These are phyloP conservation scores for Pollenia angustigena DNA, from an alignment of 2,888 invertebrate species.

Conservation along the genomic window DNA sequence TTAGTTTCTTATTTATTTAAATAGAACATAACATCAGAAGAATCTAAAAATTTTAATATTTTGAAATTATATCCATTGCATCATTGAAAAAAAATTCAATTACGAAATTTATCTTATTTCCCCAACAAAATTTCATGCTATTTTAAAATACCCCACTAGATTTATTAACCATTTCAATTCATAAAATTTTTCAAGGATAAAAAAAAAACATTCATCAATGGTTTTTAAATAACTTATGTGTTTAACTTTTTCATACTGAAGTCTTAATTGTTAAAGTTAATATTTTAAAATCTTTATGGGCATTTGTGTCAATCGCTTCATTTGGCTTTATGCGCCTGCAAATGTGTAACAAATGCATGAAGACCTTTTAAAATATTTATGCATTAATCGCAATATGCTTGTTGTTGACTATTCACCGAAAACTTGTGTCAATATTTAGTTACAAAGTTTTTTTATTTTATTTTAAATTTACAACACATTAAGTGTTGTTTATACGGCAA, in stretches of 20 bases:
- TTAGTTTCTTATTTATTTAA: too few species aligned
- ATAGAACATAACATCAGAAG: too few species aligned
- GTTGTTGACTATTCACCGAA: neutral
- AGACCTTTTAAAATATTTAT: slow-evolving; percentile 49
- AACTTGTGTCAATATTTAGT: slow-evolving; percentile 60
- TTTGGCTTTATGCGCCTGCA: slow-evolving; percentile 31
- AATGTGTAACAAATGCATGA: slow-evolving; percentile 62
- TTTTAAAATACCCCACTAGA: neutral
- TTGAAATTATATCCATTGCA: too few species aligned
- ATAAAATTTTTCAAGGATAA: slow-evolving; percentile 48
- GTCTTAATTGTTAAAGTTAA: slow-evolving; percentile 19
- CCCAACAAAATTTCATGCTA: neutral
- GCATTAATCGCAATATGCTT: neutral
- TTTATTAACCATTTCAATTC: slow-evolving; percentile 37
- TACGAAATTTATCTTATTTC: neutral
- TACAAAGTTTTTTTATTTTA: slow-evolving; percentile 29
- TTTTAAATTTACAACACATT: slow-evolving; percentile 51
- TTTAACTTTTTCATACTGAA: slow-evolving; percentile 15
- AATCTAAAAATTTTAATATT: too few species aligned
- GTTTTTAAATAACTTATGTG: slow-evolving; percentile 32
- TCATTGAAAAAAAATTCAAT: too few species aligned
- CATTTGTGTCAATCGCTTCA: slow-evolving; percentile 51
- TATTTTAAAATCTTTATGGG: slow-evolving; percentile 53
- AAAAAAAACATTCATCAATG: slow-evolving; percentile 6
- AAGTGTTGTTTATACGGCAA: slow-evolving; percentile 41